Evolutionary conservation across 2,888 invertebrate species (phyloP), one percentile per base, ranked within the genome.

Genomic region (Magallana nippona): DNA sequence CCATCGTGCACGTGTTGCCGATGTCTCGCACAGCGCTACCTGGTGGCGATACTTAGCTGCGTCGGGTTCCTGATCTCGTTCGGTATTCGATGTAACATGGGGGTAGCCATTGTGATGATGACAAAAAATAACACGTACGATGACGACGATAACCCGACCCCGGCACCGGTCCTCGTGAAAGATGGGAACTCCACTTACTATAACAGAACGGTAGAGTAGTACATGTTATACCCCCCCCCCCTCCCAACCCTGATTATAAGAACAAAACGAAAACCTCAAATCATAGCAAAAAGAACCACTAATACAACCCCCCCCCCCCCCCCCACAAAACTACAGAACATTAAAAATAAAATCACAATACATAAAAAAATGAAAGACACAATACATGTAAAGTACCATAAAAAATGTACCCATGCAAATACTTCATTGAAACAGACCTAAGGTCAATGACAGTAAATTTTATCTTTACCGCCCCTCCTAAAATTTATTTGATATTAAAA

Each of bases 11-110:
- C 88, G 10, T 90, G 88, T 83, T 88, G 88, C 82, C 85, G 89
- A 80, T 89, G 90, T 85, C 89, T 89, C 77, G 89, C 92, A 79
- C 89, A 91, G 81, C 89, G 94, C 55, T 93, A 93, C 93, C 92
- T 94, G 85, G 89, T 95, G 63, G 95, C 95, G 3, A 89, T 95
- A 71, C 90, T 95, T 55, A 95, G 95, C 88, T 94, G 95, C 87
- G 88, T 95, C 79, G 95, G 95, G 27, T 95, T 95, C 90, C 91
- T 95, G 88, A 94, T 95, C 85, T 95, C 95, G 5, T 95, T 95
- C 93, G 99, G 99, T 22, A 99, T 99, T 96, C 96, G 99, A 84
- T 99, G 98, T 95, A 99, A 99, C 95, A 98, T 99, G 97, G 98
- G 99, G 83, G 98, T 99, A 95, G 99, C 99, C 79, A 98, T 98